A percentile compares a stretch with the other conserved stretches of the same genome.
These are phyloP conservation scores for Varanus komodoensis DNA, from an alignment of 2,113 vertebrate genomes.

Conservation along the genomic window DNA sequence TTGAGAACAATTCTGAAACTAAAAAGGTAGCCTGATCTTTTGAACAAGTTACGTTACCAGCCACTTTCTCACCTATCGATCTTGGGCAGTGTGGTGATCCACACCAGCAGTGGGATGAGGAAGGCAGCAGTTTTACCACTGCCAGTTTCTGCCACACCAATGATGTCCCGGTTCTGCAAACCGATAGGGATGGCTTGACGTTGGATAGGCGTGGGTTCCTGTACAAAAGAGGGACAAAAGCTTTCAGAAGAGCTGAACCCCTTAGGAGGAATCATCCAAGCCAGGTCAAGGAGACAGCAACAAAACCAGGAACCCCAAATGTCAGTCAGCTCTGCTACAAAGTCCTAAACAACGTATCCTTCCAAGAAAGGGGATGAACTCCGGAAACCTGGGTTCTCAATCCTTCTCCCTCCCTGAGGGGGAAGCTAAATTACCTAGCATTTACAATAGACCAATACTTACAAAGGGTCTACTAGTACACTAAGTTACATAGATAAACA, in stretches of 20 bases:
- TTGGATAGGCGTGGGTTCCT: slow-evolving; percentile 98
- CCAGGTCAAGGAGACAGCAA: accelerated
- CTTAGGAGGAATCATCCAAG: not conserved
- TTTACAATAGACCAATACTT: not conserved
- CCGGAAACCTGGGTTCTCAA: not conserved
- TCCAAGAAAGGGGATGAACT: not conserved
- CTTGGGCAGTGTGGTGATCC: slow-evolving; percentile 98
- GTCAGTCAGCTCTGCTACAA: no score
- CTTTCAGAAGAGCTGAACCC: not conserved
- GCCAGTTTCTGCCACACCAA: slow-evolving; percentile 96
- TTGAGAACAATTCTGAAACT: not conserved
- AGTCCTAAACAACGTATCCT: not conserved
- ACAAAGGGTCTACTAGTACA: not conserved
- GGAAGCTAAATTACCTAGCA: not conserved
- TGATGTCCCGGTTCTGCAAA: slow-evolving; percentile 97
- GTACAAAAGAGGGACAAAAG: not conserved
- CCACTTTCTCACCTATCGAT: slow-evolving; percentile 86
- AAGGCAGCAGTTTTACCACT: slow-evolving; percentile 98
- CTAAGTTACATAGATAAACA: no score
- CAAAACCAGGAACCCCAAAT: not conserved
- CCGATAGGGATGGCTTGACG: slow-evolving; percentile 98
- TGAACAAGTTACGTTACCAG: not conserved
- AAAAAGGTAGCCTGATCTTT: not conserved
- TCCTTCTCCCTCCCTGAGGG: not conserved
- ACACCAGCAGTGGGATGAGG: slow-evolving; percentile 95